These are phyloP conservation scores for Liparis tanakae DNA, from an alignment of 2,797 vertebrate genomes.

Conservation along the genomic window DNA sequence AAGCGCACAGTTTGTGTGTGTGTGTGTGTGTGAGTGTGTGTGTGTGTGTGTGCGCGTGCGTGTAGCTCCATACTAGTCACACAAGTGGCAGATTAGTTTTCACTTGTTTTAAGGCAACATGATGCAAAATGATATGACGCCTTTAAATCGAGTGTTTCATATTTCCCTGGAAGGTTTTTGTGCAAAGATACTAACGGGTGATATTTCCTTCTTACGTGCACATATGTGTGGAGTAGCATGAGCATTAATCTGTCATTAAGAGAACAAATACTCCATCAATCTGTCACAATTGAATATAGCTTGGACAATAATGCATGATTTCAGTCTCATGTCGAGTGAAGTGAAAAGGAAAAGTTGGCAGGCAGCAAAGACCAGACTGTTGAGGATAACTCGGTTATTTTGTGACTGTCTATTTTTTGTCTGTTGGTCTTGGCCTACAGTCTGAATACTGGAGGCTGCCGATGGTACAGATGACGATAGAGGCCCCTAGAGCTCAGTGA, in stretches of 20 bases:
- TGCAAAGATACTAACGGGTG: slow-evolving; percentile 22
- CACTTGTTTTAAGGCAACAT: neutral
- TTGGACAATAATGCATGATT: slow-evolving; percentile 56
- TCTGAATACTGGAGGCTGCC: slow-evolving; percentile 51
- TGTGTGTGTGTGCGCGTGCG: neutral
- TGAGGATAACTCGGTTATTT: slow-evolving; percentile 69
- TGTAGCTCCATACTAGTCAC: neutral
- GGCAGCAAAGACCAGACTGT: slow-evolving; percentile 51
- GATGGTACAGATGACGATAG: slow-evolving; percentile 62
- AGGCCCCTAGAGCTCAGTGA: slow-evolving; percentile 33
- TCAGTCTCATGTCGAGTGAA: slow-evolving; percentile 59
- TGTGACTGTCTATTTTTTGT: slow-evolving; percentile 73
- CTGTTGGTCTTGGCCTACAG: slow-evolving; percentile 74
- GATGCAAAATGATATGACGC: neutral
- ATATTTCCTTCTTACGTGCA: slow-evolving; percentile 19
- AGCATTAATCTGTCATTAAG: slow-evolving; percentile 43
- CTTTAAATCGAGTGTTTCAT: neutral
- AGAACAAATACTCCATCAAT: slow-evolving; percentile 54
- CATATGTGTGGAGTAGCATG: slow-evolving; percentile 32
- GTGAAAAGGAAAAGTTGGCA: slow-evolving; percentile 64
- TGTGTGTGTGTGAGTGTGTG: neutral
- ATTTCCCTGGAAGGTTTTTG: neutral
- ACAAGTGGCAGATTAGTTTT: neutral
- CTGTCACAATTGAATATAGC: slow-evolving; percentile 36
- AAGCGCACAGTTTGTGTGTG: slow-evolving; percentile 33